Percentiles rank a stretch among this genome's conserved stretches.
Evolutionary conservation across 2,888 invertebrate genomes (phyloP).

Genomic region (Pandemis heparana): DNA sequence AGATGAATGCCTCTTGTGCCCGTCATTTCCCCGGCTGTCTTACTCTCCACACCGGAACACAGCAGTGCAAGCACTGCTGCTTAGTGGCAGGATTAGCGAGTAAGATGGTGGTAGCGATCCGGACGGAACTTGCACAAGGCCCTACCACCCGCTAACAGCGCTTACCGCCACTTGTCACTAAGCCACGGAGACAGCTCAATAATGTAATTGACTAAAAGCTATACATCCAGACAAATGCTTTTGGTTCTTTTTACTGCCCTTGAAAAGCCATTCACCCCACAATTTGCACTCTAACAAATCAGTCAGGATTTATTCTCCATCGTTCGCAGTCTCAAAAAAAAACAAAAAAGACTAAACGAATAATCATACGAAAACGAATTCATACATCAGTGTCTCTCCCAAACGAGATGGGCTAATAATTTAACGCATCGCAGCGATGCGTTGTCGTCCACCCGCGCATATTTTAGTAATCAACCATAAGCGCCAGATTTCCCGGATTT

Average conservation of each 20-base stretch:
- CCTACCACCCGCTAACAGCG: too few species aligned
- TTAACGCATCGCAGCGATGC: conserved; percentile 42
- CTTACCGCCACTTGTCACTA: neutral
- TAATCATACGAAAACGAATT: conserved; percentile 37
- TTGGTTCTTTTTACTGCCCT: neutral
- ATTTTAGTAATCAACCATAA: conserved; percentile 58
- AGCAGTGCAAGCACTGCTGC: too few species aligned
- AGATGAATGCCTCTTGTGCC: too few species aligned
- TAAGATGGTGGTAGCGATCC: too few species aligned
- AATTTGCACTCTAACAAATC: conserved; percentile 7
- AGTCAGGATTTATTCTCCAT: conserved; percentile 1
- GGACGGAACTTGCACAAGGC: too few species aligned
- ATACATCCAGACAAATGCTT: neutral
- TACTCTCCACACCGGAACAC: too few species aligned
- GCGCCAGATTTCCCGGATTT: conserved; percentile 34
- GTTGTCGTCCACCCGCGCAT: conserved; percentile 49
- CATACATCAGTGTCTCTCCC: conserved; percentile 48
- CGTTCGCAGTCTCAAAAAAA: conserved; percentile 27
- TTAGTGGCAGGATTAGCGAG: too few species aligned
- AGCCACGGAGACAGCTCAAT: neutral
- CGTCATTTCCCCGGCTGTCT: too few species aligned
- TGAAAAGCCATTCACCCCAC: neutral
- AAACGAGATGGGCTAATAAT: conserved; percentile 39
- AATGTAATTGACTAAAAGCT: conserved; percentile 2
- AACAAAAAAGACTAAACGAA: conserved; percentile 34